Evolutionary conservation across 2,797 vertebrate genomes (phyloP).

Genomic region (Oreortyx pictus): DNA sequence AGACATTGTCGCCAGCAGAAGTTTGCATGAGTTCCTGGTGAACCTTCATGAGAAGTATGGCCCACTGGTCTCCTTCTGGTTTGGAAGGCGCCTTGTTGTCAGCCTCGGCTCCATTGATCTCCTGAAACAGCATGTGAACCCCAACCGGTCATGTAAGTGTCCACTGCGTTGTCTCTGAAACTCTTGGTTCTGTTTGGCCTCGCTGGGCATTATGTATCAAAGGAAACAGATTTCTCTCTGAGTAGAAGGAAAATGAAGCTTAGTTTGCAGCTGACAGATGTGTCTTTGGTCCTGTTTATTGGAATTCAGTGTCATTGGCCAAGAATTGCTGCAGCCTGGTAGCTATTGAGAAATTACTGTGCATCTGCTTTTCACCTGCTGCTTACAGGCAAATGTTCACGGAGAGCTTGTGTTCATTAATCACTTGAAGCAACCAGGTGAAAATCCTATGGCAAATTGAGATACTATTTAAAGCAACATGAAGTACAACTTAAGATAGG

Average conservation of each 20-base stretch:
- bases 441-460: background rate
- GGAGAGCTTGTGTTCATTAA: background rate
- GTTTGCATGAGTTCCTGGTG: constrained; percentile 94
- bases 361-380: background rate
- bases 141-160: constrained; percentile 89
- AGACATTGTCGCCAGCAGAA: constrained; percentile 90
- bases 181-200: background rate
- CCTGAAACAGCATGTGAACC: constrained; percentile 92
- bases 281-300: background rate
- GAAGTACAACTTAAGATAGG: background rate
- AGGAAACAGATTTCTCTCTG: background rate
- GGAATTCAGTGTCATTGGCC: background rate
- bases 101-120: constrained; percentile 89
- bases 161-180: background rate
- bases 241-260: background rate
- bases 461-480: background rate
- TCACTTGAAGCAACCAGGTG: background rate
- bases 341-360: background rate
- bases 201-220: accelerated
- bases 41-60: constrained; percentile 91
- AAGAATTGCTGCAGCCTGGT: background rate
- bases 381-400: background rate
- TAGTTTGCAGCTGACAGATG: background rate
- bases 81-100: constrained; percentile 91
- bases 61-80: constrained; percentile 94